Evolutionary conservation across 2,113 vertebrate genomes (phyloP).

Genomic region (Erythrocercus mccallii): DNA sequence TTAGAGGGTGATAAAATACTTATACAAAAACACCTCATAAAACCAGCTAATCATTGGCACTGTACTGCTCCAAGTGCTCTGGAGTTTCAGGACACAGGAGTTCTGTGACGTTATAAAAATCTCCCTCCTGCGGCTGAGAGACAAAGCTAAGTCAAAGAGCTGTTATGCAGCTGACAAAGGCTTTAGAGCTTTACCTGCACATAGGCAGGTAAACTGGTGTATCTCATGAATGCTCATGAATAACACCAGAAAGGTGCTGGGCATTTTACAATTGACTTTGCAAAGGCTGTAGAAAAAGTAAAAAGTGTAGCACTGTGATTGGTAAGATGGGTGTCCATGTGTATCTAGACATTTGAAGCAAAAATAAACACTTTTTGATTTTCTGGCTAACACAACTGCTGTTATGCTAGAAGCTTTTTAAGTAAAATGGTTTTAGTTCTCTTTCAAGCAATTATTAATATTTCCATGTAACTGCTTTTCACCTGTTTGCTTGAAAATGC

Average conservation of each 20-base stretch:
- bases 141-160: not conserved
- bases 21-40: not conserved
- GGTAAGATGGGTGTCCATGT: not conserved
- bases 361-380: not conserved
- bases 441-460: not conserved
- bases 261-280: not conserved
- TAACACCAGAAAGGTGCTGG: not conserved
- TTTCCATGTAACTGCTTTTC: not conserved
- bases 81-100: not conserved
- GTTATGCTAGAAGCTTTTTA: not conserved
- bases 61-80: not conserved
- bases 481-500: not conserved
- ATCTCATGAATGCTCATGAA: not conserved
- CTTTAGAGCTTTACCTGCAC: not conserved
- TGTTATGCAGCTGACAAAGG: not conserved
- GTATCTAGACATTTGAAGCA: accelerated
- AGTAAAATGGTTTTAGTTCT: not conserved
- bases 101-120: not conserved
- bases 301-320: not conserved
- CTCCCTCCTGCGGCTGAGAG: not conserved
- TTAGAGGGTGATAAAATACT: not conserved
- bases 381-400: not conserved
- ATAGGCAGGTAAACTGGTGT: not conserved
- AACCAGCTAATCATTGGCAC: not conserved
- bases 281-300: not conserved